Conservation (phyloP, 2,113 vertebrate genomes). For the Notothenia coriiceps region DNA sequence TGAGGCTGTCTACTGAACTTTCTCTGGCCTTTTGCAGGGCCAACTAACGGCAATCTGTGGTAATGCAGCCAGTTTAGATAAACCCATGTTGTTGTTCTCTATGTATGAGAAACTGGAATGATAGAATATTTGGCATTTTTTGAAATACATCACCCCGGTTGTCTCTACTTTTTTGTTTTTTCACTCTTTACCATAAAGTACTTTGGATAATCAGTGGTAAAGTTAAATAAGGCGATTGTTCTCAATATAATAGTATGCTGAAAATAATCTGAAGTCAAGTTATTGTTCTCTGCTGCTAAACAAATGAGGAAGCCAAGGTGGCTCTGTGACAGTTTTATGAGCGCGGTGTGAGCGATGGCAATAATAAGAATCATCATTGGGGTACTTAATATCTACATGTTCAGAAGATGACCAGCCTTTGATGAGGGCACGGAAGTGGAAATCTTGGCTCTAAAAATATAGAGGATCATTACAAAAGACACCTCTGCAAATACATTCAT, state of each 20-base stretch:
- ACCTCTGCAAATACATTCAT: constrained; percentile 54
- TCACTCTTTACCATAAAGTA: not conserved
- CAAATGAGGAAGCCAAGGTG: no score
- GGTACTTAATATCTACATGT: constrained; percentile 32
- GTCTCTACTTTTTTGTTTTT: not conserved
- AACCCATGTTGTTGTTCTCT: not conserved
- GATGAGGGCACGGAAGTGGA: constrained; percentile 36
- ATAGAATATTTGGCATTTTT: not conserved
- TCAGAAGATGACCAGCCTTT: constrained; percentile 35
- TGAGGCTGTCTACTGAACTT: not conserved
- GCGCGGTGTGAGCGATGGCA: constrained; percentile 18
- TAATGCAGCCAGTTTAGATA: not conserved
- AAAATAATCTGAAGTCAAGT: not conserved
- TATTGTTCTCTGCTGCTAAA: not conserved
- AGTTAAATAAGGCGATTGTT: no score
- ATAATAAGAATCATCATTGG: constrained; percentile 25
- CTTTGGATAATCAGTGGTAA: not conserved
- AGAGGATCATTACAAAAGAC: constrained; percentile 42
- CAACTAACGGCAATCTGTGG: not conserved
- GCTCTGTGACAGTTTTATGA: not conserved
- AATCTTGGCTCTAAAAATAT: constrained; percentile 50
- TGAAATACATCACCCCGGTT: not conserved
- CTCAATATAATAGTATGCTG: not conserved
- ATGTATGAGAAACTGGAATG: not conserved
- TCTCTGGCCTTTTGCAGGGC: not conserved